Evolutionary conservation across 2,797 vertebrate genomes (phyloP).

Genomic region (Brachyalestes nurse): DNA sequence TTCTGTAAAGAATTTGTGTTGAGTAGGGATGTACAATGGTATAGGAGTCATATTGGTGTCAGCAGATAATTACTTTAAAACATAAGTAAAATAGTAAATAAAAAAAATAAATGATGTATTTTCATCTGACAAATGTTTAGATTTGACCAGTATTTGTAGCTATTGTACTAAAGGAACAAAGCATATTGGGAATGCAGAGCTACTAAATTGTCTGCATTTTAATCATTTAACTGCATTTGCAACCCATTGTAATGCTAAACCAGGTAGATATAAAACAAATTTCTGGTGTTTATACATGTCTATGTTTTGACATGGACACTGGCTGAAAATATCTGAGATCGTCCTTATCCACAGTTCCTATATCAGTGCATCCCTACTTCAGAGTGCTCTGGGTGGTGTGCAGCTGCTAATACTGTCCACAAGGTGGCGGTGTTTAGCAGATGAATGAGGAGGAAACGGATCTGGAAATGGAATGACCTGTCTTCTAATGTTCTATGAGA

Average conservation of each 20-base stretch:
- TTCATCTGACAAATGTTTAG: too few relatives aligned
- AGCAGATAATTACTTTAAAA: too few relatives aligned
- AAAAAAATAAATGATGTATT: too few relatives aligned
- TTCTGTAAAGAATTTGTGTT: neutral
- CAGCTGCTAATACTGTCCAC: conserved; percentile 1
- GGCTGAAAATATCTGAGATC: neutral
- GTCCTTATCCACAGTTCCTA: neutral
- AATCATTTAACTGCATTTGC: too few relatives aligned
- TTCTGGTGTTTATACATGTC: neutral
- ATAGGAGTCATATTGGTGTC: neutral
- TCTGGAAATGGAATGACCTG: too few relatives aligned
- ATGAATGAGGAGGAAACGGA: too few relatives aligned
- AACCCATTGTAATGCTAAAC: neutral
- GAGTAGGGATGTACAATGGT: neutral
- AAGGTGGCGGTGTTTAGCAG: conserved; percentile 34
- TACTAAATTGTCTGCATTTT: too few relatives aligned
- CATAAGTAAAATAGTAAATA: too few relatives aligned
- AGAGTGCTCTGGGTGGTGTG: neutral
- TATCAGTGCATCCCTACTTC: neutral
- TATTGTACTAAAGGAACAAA: too few relatives aligned
- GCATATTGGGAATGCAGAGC: too few relatives aligned
- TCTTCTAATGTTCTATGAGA: too few relatives aligned
- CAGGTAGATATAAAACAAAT: neutral
- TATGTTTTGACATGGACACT: too few relatives aligned
- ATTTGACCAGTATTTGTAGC: neutral